Evolutionary conservation across 1,140 invertebrate species (phyloP).

Genomic region (Luehdorfia chinensis): DNA sequence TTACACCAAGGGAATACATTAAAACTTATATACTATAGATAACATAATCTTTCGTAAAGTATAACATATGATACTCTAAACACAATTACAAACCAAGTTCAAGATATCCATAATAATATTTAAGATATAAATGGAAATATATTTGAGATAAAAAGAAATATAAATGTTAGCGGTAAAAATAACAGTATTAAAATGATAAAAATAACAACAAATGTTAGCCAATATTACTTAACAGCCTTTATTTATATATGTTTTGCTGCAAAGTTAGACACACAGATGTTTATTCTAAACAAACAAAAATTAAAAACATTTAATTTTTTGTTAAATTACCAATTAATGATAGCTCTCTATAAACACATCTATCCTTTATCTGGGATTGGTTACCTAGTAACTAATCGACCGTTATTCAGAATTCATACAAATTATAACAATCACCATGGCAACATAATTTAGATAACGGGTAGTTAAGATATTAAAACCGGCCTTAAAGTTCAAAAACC

Average conservation of each 20-base stretch:
- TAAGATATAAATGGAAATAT: neutral
- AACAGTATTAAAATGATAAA: slow-evolving; percentile 14
- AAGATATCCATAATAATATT: neutral
- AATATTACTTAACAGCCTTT: slow-evolving; percentile 1
- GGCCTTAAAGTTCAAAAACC: no score
- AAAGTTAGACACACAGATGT: neutral
- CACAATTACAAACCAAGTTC: neutral
- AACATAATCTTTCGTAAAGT: slow-evolving; percentile 19
- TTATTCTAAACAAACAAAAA: no score
- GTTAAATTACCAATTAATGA: no score
- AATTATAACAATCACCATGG: no score
- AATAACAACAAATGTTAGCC: slow-evolving; percentile 8
- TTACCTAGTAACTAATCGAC: neutral
- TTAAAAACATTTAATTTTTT: no score
- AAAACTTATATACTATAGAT: slow-evolving; percentile 20
- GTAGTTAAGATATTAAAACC: no score
- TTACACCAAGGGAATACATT: slow-evolving; percentile 13
- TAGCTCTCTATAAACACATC: no score
- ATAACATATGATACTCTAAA: neutral
- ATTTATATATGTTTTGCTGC: slow-evolving; percentile 1
- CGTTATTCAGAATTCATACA: neutral
- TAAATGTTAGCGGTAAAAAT: slow-evolving; percentile 6
- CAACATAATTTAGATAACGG: no score
- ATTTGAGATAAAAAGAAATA: no score
- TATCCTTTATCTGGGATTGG: no score